These are phyloP conservation scores for Diplodus puntazzo DNA, from an alignment of 2,797 vertebrate species.

Conservation along the genomic window DNA sequence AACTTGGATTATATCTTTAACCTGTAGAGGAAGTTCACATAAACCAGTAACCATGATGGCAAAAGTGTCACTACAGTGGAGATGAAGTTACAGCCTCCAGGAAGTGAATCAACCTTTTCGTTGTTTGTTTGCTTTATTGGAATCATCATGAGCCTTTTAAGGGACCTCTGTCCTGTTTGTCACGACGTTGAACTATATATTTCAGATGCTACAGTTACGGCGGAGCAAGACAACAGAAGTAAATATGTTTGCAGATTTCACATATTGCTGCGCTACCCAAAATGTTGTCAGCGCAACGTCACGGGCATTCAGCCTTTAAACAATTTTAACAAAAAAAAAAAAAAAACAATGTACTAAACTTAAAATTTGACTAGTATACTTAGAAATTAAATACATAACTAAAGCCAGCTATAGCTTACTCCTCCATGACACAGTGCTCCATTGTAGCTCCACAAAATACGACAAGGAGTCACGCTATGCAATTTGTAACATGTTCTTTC, in stretches of 20 bases:
- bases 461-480: not conserved
- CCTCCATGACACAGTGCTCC: not conserved
- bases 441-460: too few relatives aligned
- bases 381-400: not conserved
- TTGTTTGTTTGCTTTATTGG: too few relatives aligned
- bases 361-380: too few relatives aligned
- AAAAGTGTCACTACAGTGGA: not conserved
- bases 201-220: too few relatives aligned
- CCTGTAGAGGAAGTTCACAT: not conserved
- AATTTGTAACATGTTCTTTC: not conserved
- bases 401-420: not conserved
- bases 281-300: too few relatives aligned
- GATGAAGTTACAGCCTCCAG: not conserved
- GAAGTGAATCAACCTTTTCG: not conserved
- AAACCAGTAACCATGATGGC: not conserved
- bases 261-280: too few relatives aligned
- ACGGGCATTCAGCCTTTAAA: too few relatives aligned
- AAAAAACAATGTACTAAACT: too few relatives aligned
- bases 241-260: too few relatives aligned
- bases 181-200: too few relatives aligned
- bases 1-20: slow-evolving; percentile 22
- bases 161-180: not conserved
- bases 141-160: not conserved
- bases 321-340: too few relatives aligned
- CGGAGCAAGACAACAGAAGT: too few relatives aligned